These are phyloP conservation scores for Danaus melanippus DNA, from an alignment of 1,140 invertebrate genomes.

Conservation along the genomic window DNA sequence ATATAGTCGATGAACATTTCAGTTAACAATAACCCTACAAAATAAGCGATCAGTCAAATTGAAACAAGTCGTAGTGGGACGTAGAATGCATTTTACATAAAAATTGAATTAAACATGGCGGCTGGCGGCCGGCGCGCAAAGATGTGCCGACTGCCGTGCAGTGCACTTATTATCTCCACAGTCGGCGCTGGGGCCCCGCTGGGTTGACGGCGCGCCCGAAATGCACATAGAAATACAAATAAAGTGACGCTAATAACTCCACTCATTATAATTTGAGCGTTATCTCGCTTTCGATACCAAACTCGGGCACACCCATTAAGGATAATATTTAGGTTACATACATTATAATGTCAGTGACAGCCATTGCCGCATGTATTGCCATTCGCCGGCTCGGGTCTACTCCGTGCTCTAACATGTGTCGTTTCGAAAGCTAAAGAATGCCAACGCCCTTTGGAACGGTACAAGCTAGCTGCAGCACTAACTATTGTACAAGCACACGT, in stretches of 20 bases:
- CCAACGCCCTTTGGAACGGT: constrained; percentile 29
- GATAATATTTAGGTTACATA: not conserved
- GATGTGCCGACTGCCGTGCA: constrained; percentile 45
- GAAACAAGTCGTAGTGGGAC: not conserved
- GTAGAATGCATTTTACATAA: constrained; percentile 35
- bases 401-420: constrained; percentile 12
- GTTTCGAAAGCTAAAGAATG: constrained; percentile 24
- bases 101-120: constrained; percentile 30
- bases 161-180: constrained; percentile 61
- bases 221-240: constrained; percentile 26
- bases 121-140: constrained; percentile 36
- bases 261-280: not conserved
- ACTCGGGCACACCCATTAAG: constrained; percentile 2
- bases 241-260: constrained; percentile 4
- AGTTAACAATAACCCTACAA: no score
- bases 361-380: constrained; percentile 4
- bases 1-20: constrained; percentile 3
- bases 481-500: constrained; percentile 10
- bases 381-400: not conserved
- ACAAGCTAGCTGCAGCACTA: constrained; percentile 1
- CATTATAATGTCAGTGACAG: constrained; percentile 10
- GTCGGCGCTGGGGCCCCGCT: constrained; percentile 42
- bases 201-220: constrained; percentile 51
- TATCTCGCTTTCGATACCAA: constrained; percentile 1
- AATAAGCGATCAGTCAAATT: not conserved